Evolutionary conservation across 2,888 invertebrate genomes (phyloP).

Genomic region (Zhengitettix transpicula): DNA sequence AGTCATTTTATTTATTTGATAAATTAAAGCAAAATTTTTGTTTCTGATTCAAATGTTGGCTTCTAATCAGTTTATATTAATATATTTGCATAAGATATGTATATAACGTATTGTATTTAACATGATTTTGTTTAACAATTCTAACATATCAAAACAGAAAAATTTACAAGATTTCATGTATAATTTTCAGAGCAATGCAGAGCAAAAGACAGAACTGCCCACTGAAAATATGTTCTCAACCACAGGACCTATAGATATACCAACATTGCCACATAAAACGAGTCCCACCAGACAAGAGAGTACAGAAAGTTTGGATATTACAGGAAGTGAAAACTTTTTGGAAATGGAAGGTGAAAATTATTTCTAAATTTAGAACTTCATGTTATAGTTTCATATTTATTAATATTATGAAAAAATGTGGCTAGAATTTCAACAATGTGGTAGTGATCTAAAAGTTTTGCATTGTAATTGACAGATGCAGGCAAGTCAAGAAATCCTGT

Average conservation of each 20-base stretch:
- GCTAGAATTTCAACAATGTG: neutral
- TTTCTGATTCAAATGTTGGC: too few relatives aligned
- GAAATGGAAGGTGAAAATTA: neutral
- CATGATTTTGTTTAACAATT: too few relatives aligned
- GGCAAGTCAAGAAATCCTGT: conserved; percentile 61
- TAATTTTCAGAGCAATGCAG: neutral
- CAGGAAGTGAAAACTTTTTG: neutral
- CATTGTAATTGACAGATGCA: neutral
- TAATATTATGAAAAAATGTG: too few relatives aligned
- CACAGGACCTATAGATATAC: conserved; percentile 8
- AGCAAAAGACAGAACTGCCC: neutral
- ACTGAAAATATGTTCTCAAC: neutral
- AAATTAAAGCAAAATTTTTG: too few relatives aligned
- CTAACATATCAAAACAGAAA: too few relatives aligned
- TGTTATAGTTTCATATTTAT: too few relatives aligned
- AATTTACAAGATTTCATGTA: neutral
- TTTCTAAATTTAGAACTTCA: too few relatives aligned
- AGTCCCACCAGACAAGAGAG: conserved; percentile 34
- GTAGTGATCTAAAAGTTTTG: neutral
- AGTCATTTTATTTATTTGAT: too few relatives aligned
- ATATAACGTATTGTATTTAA: too few relatives aligned
- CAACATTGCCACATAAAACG: conserved; percentile 3
- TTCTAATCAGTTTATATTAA: too few relatives aligned
- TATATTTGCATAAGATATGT: too few relatives aligned
- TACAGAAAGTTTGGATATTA: conserved; percentile 33